Evolutionary conservation across 2,797 vertebrate genomes (phyloP).

Genomic region (Pangasius sanitwongsei): DNA sequence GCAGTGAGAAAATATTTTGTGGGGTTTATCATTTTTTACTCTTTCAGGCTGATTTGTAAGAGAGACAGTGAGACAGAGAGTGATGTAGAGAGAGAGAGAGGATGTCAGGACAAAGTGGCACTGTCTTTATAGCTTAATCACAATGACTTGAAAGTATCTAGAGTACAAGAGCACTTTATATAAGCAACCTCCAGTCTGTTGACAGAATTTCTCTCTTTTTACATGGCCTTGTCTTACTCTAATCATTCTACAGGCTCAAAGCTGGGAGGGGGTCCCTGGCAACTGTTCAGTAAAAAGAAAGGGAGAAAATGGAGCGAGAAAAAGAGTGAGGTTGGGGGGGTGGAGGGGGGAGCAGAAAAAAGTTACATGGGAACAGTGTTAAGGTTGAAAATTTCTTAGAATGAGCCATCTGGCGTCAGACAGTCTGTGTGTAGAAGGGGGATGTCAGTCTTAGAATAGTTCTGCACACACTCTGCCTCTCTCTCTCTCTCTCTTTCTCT

Average conservation of each 20-base stretch:
- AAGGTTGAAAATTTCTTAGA: constrained; percentile 99
- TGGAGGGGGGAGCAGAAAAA: constrained; percentile 67
- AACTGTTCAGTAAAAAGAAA: constrained; percentile 78
- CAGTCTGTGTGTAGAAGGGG: constrained; percentile 90
- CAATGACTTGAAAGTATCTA: constrained; percentile 38
- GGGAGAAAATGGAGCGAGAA: constrained; percentile 59
- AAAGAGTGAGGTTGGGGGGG: constrained; percentile 54
- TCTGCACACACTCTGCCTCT: constrained; percentile 75
- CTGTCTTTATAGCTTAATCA: constrained; percentile 21
- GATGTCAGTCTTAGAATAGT: constrained; percentile 90
- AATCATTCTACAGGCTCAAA: constrained; percentile 97
- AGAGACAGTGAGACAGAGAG: neutral
- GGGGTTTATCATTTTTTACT: neutral
- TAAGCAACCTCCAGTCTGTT: constrained; percentile 77
- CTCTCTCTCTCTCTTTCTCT: constrained; percentile 51
- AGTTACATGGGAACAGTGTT: constrained; percentile 99
- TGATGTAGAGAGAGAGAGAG: constrained; percentile 3
- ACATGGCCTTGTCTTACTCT: constrained; percentile 79
- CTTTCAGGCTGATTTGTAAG: constrained; percentile 7
- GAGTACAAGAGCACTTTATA: constrained; percentile 41
- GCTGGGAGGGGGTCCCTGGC: constrained; percentile 98
- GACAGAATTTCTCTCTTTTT: constrained; percentile 74
- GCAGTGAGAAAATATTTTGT: neutral
- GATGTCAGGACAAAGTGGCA: neutral
- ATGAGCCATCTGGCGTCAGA: constrained; percentile 99